These are phyloP conservation scores for Isurus oxyrinchus DNA, from an alignment of 2,113 vertebrate species.

Conservation along the genomic window DNA sequence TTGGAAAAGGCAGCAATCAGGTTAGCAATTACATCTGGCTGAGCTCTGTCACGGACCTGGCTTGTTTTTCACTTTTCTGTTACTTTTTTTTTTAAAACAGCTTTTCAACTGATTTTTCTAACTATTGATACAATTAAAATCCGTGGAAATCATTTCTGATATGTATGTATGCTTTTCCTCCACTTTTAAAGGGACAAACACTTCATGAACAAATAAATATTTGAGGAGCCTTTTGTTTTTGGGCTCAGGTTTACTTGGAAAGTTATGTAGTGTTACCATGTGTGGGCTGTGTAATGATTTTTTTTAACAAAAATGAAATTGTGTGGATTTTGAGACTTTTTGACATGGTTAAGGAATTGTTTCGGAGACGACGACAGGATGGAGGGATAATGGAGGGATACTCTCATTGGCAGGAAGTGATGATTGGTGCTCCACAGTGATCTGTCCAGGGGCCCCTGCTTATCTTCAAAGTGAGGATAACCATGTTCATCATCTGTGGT, in stretches of 20 bases:
- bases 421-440: neutral
- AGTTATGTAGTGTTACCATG: neutral
- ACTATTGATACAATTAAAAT: neutral
- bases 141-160: neutral
- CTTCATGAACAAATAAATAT: neutral
- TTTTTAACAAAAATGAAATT: neutral
- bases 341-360: neutral
- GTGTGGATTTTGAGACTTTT: neutral
- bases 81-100: no score
- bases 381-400: neutral
- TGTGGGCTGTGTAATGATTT: neutral
- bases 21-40: conserved; percentile 56
- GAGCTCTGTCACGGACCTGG: neutral
- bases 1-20: conserved; percentile 88
- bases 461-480: no score
- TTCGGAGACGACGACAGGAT: neutral
- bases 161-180: neutral
- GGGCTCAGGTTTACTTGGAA: neutral
- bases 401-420: neutral
- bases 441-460: neutral
- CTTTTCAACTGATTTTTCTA: neutral
- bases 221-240: neutral
- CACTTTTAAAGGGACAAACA: neutral
- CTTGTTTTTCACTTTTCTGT: neutral
- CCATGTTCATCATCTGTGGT: neutral